Evolutionary conservation across 2,888 invertebrate genomes (phyloP).

Genomic region (Aphodius sticticus): DNA sequence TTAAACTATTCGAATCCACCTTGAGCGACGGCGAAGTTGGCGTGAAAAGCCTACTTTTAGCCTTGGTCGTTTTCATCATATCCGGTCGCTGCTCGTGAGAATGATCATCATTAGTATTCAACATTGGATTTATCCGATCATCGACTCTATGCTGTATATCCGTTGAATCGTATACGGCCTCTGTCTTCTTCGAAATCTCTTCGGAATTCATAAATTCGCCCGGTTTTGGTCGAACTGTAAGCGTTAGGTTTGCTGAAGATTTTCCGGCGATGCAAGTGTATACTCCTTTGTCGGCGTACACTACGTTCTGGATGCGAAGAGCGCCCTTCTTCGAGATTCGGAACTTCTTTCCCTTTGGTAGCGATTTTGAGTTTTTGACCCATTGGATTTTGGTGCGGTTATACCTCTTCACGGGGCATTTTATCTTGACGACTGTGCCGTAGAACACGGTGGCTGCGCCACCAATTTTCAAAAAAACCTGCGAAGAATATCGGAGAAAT

Average conservation of each 20-base stretch:
- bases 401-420: slow-evolving; percentile 89
- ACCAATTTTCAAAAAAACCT: slow-evolving; percentile 84
- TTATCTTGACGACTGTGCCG: slow-evolving; percentile 91
- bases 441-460: slow-evolving; percentile 90
- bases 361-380: slow-evolving; percentile 84
- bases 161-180: slow-evolving; percentile 50
- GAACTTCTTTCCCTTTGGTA: slow-evolving; percentile 81
- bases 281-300: slow-evolving; percentile 78
- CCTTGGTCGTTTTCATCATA: slow-evolving; percentile 50
- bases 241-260: slow-evolving; percentile 80
- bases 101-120: slow-evolving; percentile 65
- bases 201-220: slow-evolving; percentile 82
- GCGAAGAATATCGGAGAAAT: background rate
- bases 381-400: slow-evolving; percentile 86
- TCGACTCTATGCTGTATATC: slow-evolving; percentile 57
- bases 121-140: slow-evolving; percentile 50
- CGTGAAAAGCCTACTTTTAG: slow-evolving; percentile 51
- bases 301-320: slow-evolving; percentile 82
- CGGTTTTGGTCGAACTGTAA: slow-evolving; percentile 82
- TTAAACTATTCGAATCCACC: slow-evolving; percentile 50
- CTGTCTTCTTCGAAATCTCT: slow-evolving; percentile 65
- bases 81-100: slow-evolving; percentile 72
- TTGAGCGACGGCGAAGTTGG: slow-evolving; percentile 53
- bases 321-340: slow-evolving; percentile 93
- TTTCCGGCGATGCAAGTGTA: slow-evolving; percentile 89